phyloP scores from a whole-genome alignment of 2,797 vertebrate species.

The Salmo trutta region DNA sequence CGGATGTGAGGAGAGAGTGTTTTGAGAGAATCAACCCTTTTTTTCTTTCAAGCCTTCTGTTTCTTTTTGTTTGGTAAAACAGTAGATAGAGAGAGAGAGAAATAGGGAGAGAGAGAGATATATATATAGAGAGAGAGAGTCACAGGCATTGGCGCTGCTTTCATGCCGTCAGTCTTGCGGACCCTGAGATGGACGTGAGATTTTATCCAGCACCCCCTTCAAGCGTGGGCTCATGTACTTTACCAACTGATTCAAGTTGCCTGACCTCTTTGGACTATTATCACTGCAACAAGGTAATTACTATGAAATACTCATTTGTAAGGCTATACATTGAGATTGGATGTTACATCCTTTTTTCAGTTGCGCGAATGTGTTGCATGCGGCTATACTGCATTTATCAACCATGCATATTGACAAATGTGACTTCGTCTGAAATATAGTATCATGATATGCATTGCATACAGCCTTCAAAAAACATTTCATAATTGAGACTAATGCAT shows the following conservation, averaged over 20 bases:
- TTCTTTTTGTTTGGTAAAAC: constrained; percentile 71
- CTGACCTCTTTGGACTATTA: constrained; percentile 93
- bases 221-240: constrained; percentile 91
- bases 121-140: constrained; percentile 44
- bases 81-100: constrained; percentile 23
- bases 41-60: constrained; percentile 57
- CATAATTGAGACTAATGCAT: background rate
- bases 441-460: background rate
- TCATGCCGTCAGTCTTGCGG: constrained; percentile 85
- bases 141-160: constrained; percentile 75
- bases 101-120: constrained; percentile 2
- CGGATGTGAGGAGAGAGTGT: constrained; percentile 62
- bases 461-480: background rate
- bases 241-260: constrained; percentile 88
- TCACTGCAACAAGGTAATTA: constrained; percentile 94
- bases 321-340: background rate
- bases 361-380: constrained; percentile 2
- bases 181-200: constrained; percentile 96
- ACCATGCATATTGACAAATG: background rate
- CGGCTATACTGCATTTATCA: constrained; percentile 4
- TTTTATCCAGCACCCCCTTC: constrained; percentile 96
- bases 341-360: background rate
- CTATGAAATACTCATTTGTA: background rate
- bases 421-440: background rate
- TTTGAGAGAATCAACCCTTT: constrained; percentile 56